These are phyloP conservation scores for Ceramica pisi DNA, from an alignment of 2,888 invertebrate genomes.

Conservation along the genomic window DNA sequence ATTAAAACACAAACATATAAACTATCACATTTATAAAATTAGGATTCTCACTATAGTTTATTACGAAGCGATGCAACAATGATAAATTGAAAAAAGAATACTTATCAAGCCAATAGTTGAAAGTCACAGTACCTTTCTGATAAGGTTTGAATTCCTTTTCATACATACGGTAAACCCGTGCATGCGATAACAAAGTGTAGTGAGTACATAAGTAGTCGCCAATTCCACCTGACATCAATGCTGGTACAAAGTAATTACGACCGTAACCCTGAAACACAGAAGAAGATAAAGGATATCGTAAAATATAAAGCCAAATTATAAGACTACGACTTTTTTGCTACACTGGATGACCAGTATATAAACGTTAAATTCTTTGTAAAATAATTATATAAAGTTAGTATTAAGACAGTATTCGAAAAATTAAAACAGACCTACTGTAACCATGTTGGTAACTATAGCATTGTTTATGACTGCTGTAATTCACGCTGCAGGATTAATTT, in stretches of 20 bases:
- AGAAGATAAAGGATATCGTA: not conserved
- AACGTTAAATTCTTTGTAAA: too few relatives aligned
- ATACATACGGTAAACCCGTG: constrained; percentile 92
- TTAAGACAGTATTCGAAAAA: too few relatives aligned
- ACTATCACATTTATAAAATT: too few relatives aligned
- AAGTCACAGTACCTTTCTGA: constrained; percentile 85
- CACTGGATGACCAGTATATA: too few relatives aligned
- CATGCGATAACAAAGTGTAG: constrained; percentile 92
- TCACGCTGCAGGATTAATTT: not conserved
- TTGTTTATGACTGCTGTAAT: not conserved
- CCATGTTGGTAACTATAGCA: too few relatives aligned
- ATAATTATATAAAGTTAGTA: too few relatives aligned
- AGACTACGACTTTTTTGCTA: not conserved
- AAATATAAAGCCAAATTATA: not conserved
- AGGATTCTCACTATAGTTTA: too few relatives aligned
- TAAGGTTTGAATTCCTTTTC: constrained; percentile 87
- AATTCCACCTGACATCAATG: constrained; percentile 84
- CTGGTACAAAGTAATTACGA: constrained; percentile 89
- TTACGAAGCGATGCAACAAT: too few relatives aligned
- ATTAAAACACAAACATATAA: too few relatives aligned
- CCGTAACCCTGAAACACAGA: constrained; percentile 85
- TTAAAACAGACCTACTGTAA: too few relatives aligned
- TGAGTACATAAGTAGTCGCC: constrained; percentile 92
- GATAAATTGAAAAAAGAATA: too few relatives aligned
- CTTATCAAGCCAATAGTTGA: not conserved